phyloP scores from a whole-genome alignment of 2,888 invertebrate species.

The Andrena bucephala region DNA sequence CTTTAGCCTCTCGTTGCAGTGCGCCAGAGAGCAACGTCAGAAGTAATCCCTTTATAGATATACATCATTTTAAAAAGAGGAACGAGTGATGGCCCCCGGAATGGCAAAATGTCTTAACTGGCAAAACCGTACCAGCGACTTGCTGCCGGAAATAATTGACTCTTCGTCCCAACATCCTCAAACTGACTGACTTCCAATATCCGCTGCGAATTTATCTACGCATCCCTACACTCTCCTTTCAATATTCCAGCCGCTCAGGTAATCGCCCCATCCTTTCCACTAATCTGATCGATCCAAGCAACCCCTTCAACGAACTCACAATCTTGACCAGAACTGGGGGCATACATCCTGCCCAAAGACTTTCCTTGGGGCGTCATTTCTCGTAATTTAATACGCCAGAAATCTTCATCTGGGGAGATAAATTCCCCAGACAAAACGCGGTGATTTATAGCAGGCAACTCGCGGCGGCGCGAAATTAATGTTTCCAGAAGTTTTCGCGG shows the following conservation, averaged over 20 bases:
- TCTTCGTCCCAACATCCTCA: no score
- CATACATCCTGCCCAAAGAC: background rate
- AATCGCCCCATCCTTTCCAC: no score
- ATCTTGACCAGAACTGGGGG: background rate
- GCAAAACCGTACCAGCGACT: background rate
- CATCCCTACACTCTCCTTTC: background rate
- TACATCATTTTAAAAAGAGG: conserved; percentile 3
- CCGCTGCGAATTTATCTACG: background rate
- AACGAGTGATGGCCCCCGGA: background rate
- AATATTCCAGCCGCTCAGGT: background rate
- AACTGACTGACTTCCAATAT: no score
- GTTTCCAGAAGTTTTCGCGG: conserved; percentile 30
- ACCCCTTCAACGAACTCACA: background rate
- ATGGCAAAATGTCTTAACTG: background rate
- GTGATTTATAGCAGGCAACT: conserved; percentile 6
- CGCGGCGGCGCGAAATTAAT: conserved; percentile 16
- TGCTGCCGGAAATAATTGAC: background rate
- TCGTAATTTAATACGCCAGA: conserved; percentile 26
- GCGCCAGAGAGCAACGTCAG: conserved; percentile 2
- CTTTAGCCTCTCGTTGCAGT: background rate
- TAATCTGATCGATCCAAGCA: background rate
- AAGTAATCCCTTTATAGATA: conserved; percentile 26
- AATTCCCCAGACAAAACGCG: conserved; percentile 11
- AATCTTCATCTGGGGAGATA: conserved; percentile 13
- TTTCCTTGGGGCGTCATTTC: background rate